Base-by-base conservation (phyloP, 2,888 invertebrate genomes). In the Alviniconcha strummeri region DNA sequence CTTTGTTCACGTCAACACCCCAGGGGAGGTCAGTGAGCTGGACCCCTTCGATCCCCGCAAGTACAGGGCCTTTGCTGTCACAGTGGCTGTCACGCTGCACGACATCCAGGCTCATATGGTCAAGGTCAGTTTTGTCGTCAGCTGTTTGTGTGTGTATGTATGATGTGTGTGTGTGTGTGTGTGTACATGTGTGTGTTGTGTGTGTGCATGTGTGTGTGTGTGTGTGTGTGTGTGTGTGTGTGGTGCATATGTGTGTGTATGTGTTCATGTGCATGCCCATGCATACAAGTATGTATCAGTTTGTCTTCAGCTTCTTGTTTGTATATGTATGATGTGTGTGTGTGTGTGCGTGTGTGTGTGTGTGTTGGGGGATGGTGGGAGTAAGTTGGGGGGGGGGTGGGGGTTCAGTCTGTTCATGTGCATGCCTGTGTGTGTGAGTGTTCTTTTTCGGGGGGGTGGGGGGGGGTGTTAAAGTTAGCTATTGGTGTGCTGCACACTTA, bases 61-160 rank as follows among this genome's bases (percentile, higher is more conserved):
- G 77, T 98, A 97, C 93, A 95, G 99, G 71, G 98, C 99, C 0
- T 94, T 99, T 81, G 97, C 98, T 89, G 98, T 99, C 0, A 96
- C 96, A 36, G 97, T 99, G 0, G 97, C 98, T 0, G 96, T 98
- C 57, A 98, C 97, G 19, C 96, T 99, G 92, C 98, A 98, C 93
- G 98, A 99, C 91, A 96, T 99, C 89, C 98, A 98, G 92, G 98
- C 97, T 0, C 99, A 99, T 95, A 94, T 99, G 85, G 95, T 98
- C 9, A 97, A 97, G 94, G 96, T 96, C 90, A 86, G 76, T 56
- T 36, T 36, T 36, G 36, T 36, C 36, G 36, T 36, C 36, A 36
- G 36, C 36, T 36, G 54, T 36, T 19, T 19, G 54, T 36, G 75
- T 76, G 56, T 13, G 19, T 56, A 57, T 19, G n/a, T 56, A 17